A percentile compares a stretch with the other conserved stretches of the same genome.
Conservation (phyloP, 2,797 vertebrate genomes). For the Sylvilagus floridanus region DNA sequence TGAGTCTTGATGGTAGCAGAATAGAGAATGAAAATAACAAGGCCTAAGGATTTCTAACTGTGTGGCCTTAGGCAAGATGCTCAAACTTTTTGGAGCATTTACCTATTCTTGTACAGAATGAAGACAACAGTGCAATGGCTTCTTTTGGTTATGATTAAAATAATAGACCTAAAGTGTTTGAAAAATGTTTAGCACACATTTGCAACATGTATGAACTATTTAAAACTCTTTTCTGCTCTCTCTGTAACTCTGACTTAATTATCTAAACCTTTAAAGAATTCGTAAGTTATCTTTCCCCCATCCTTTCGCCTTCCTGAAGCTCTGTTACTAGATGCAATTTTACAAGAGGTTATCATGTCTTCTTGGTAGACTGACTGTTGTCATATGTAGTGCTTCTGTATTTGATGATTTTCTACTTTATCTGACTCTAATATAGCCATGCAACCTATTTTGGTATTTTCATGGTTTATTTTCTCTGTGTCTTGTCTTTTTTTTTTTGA, state of each 20-base stretch:
- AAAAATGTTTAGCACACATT: background rate
- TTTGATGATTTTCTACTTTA: background rate
- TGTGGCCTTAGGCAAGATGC: background rate
- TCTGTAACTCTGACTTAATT: too few species aligned
- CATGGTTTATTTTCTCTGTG: background rate
- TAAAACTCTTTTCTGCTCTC: background rate
- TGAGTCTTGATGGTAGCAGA: background rate
- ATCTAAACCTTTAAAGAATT: too few species aligned
- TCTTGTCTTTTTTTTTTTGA: too few species aligned
- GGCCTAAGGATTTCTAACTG: background rate
- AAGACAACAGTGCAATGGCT: background rate
- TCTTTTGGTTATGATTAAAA: constrained; percentile 10
- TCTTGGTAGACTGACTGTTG: background rate
- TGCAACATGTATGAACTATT: background rate
- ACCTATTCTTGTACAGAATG: background rate
- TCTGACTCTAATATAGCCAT: background rate
- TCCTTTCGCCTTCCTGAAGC: background rate
- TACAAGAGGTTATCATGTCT: background rate
- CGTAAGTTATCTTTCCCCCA: background rate
- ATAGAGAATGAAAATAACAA: background rate
- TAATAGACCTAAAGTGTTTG: background rate
- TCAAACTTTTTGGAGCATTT: background rate
- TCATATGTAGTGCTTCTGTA: background rate
- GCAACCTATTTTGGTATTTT: constrained; percentile 31
- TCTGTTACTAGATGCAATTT: background rate